phyloP scores from a whole-genome alignment of 2,888 invertebrate genomes.

The Lasius platythorax region DNA sequence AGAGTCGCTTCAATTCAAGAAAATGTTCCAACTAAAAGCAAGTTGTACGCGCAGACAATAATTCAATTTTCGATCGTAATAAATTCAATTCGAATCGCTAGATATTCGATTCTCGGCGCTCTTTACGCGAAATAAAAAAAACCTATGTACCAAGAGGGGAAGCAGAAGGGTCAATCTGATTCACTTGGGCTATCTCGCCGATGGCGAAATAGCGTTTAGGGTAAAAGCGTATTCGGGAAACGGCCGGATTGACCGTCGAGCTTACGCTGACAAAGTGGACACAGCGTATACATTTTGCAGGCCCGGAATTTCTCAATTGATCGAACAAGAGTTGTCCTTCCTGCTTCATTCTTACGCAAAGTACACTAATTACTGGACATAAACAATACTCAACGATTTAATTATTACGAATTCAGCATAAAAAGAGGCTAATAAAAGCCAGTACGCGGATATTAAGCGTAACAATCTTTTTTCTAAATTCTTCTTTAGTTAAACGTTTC shows the following conservation, averaged over 20 bases:
- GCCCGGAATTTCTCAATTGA: constrained; percentile 53
- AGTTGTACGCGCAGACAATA: constrained; percentile 5
- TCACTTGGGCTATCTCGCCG: constrained; percentile 68
- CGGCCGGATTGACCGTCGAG: constrained; percentile 69
- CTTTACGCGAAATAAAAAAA: constrained; percentile 54
- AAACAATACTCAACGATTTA: constrained; percentile 47
- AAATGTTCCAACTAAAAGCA: background rate
- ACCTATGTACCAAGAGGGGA: constrained; percentile 32
- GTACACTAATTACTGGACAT: constrained; percentile 54
- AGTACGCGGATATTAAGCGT: too few species aligned
- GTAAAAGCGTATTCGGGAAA: constrained; percentile 75
- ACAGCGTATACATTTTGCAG: constrained; percentile 23
- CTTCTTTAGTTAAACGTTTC: too few species aligned
- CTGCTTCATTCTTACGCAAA: constrained; percentile 9
- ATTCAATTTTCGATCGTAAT: constrained; percentile 61
- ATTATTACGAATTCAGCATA: background rate
- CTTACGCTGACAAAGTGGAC: constrained; percentile 63
- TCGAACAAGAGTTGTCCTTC: constrained; percentile 31
- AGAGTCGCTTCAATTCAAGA: background rate
- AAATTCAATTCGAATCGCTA: constrained; percentile 74
- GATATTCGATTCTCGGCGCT: constrained; percentile 70
- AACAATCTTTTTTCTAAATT: too few species aligned
- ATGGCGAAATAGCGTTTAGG: constrained; percentile 75
- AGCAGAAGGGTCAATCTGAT: constrained; percentile 59
- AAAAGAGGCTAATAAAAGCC: too few species aligned